Evolutionary conservation across 2,888 invertebrate genomes (phyloP).

Genomic region (Argyra leucocephala): DNA sequence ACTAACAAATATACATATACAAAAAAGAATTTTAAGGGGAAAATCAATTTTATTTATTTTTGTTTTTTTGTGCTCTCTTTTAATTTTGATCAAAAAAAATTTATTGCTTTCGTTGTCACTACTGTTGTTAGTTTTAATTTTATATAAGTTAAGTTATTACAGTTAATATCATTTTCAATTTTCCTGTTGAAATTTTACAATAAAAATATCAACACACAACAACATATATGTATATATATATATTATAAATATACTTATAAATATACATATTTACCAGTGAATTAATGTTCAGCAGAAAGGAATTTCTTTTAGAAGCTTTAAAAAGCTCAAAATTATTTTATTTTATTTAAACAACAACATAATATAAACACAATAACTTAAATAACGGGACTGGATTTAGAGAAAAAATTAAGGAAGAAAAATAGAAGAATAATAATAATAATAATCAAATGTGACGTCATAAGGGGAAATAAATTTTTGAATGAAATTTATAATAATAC

Average conservation of each 20-base stretch:
- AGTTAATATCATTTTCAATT: neutral
- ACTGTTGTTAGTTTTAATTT: neutral
- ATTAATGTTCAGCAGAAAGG: neutral
- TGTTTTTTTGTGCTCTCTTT: neutral
- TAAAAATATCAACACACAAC: neutral
- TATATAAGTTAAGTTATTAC: neutral
- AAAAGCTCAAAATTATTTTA: neutral
- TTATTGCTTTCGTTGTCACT: neutral
- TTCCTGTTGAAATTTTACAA: neutral
- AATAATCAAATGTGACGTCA: neutral
- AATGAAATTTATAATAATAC: too few species aligned
- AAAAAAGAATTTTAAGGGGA: neutral
- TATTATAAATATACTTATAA: neutral
- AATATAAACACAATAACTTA: too few species aligned
- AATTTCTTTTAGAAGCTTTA: neutral
- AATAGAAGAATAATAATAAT: neutral
- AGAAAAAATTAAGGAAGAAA: neutral
- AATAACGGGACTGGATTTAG: neutral
- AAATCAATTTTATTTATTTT: neutral
- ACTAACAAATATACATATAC: neutral
- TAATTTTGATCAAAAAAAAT: neutral
- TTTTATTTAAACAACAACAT: neutral
- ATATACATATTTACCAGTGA: neutral
- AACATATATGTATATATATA: neutral
- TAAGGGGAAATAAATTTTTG: neutral